A percentile compares a stretch with the other conserved stretches of the same genome.
Conservation (phyloP, 37 sponge, comb jelly and placozoan genomes). For the Oscarella lobularis region DNA sequence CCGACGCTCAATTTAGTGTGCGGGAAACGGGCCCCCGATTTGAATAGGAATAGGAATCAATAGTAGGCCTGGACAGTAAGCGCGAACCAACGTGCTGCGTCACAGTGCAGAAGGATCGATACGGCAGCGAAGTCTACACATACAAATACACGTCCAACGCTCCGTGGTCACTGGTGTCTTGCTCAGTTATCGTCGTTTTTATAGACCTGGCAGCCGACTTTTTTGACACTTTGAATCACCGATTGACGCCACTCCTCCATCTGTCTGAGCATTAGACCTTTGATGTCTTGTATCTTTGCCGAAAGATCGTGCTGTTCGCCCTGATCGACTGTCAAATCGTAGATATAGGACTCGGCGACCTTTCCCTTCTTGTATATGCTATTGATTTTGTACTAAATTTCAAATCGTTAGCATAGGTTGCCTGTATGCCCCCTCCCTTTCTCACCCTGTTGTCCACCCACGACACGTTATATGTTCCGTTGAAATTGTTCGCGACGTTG, state of each 20-base stretch:
- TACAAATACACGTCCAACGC: no score
- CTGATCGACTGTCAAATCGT: neutral
- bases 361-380: conserved; percentile 9
- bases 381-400: conserved; percentile 17
- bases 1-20: no score
- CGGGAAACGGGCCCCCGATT: no score
- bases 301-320: conserved; percentile 1
- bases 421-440: neutral
- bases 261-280: neutral
- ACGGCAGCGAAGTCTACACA: no score
- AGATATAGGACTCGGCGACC: neutral
- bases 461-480: conserved; percentile 17
- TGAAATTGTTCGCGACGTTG: conserved; percentile 23
- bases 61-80: no score
- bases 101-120: no score
- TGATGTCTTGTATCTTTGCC: neutral
- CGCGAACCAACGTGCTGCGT: no score
- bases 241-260: conserved; percentile 10
- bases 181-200: no score
- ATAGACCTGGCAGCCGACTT: conserved; percentile 15
- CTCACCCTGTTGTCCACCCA: conserved; percentile 6
- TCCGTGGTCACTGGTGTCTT: no score
- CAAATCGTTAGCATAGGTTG: neutral
- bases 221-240: conserved; percentile 15
- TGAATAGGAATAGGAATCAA: no score